Evolutionary conservation across 2,888 invertebrate genomes (phyloP), one percentile per base, ranked within the genome.

Genomic region (Lasiommata megera): DNA sequence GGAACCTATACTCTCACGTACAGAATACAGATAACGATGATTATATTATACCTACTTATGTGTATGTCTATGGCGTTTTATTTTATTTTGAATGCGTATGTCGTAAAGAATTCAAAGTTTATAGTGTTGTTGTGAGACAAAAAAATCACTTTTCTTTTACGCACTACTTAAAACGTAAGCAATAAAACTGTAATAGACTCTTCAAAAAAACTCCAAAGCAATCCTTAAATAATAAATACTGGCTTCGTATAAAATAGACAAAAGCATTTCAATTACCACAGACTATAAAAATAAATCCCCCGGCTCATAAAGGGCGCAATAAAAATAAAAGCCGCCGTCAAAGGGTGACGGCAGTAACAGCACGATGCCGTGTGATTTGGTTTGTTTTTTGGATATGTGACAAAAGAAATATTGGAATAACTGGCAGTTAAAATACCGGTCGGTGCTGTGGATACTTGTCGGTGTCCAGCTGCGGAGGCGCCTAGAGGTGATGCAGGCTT

Each of bases 241-340:
- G 28, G 31, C 50, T 40, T 29, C 48, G 44, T 56, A 54, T 50
- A 56, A 55, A 53, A 59, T 56, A 61, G 63, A 61, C 56, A 65
- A 63, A 61, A 63, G 58, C 63, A 63, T 63, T 65, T 67, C 62
- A 66, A 68, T 68, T 64, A 66, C 61, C 59, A 41, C 53, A 48
- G 57, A 62, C 62, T 55, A 64, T 51, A 60, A 61, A 64, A 56
- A 62, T 61, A 61, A 64, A 61, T 60, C 58, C 57, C 51, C 44
- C 53, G 41, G 44, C 58, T 67, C 62, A 63, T 63, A 67, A 69
- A 68, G 62, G 58, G 65, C 54, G 65, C 58, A 60, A 67, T 70
- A 72, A 72, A 69, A 71, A 67, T 69, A 68, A 69, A 68, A 67
- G 66, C 64, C 62, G 53, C 62, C 62, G 60, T 65, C 66, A 63